These are phyloP conservation scores for Ciconia maguari DNA, from an alignment of 2,113 vertebrate genomes.

Conservation along the genomic window DNA sequence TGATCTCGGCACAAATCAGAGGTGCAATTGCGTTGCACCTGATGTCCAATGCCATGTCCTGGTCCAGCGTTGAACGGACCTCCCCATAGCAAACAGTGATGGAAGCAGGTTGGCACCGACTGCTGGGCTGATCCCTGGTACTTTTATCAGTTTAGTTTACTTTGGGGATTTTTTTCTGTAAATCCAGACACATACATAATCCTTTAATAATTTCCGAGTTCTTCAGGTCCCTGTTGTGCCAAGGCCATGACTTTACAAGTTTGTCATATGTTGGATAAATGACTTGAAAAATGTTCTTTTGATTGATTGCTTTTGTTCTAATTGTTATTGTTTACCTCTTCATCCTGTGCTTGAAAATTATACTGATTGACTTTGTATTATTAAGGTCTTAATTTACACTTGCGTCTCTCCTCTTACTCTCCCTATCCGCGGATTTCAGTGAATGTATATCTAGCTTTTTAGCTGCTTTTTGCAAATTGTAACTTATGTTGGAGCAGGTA, in stretches of 20 bases:
- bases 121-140: background rate
- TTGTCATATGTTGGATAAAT: background rate
- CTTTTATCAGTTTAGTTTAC: background rate
- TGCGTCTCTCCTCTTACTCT: background rate
- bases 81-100: accelerated
- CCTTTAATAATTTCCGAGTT: background rate
- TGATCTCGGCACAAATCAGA: background rate
- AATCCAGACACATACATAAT: background rate
- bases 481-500: background rate
- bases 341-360: background rate
- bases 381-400: background rate
- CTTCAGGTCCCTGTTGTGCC: background rate
- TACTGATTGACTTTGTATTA: background rate
- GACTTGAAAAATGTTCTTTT: background rate
- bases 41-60: accelerated
- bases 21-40: accelerated
- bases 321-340: background rate
- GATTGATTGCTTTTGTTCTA: background rate
- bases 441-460: background rate
- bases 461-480: background rate
- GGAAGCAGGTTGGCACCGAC: background rate
- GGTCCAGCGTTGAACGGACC: background rate
- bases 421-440: background rate
- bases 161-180: background rate
- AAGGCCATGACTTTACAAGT: background rate